Base-by-base conservation (phyloP, 2,888 invertebrate species). In the Pharmacophagus antenor region DNA sequence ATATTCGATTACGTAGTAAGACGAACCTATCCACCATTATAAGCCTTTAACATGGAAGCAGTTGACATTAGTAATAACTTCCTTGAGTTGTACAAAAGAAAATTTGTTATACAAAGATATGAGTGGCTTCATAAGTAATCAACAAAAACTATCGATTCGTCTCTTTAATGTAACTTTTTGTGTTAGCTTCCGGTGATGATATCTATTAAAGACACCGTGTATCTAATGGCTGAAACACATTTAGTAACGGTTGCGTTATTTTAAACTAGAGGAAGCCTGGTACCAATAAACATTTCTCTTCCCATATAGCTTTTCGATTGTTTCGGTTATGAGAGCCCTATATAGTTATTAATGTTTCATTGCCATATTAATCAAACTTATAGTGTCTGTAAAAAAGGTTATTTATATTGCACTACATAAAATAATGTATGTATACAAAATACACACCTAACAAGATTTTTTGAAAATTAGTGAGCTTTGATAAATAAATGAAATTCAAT, bases 151-250 rank as follows among this genome's bases (percentile, higher is more conserved):
- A 78, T 81, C 72, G 77, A 75, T 71, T 77, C 72, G 73, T 73
- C 74, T 70, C 65, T 70, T 70, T 79, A 74, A 80, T 79, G 80
- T 77, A 76, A 77, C 73, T 79, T 84, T 83, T 84, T 82, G 83
- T 82, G 81, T 80, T 72, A 72, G 68, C 73, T 73, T 70, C 67
- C 72, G 76, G 78, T 79, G 81, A 83, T 82, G 82, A 85, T 85
- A 81, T 83, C 84, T 84, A 85, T 86, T 85, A 85, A 76, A 62
- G 72, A 72, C 68, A 71, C 52, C 53, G 69, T 71, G 82, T 84
- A n/a, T n/a, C n/a, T n/a, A 83, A 84, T 80, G 82, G 78, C 71
- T 66, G 65, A 67, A 72, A 71, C 73, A 79, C 82, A 82, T 85
- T 84, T 83, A 74, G 73, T 65, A 76, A 75, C 77, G 75, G 76